Conservation (phyloP, 2,113 vertebrate species). For the Amphiprion ocellaris region DNA sequence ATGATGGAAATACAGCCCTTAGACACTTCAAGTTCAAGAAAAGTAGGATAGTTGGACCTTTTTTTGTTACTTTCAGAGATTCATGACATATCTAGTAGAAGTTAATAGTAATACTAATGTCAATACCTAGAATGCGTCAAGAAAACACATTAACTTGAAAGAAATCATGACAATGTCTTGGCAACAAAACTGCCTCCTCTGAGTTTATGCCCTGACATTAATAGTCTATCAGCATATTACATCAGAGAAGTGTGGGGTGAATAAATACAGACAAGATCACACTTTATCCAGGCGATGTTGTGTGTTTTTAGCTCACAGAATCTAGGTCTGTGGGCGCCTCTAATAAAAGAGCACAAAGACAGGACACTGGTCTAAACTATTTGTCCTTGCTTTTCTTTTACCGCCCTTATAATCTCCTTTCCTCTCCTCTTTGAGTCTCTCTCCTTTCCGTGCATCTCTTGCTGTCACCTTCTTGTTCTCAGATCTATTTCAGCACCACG, state of each 20-base stretch:
- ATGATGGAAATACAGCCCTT: neutral
- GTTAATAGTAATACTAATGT: too few species aligned
- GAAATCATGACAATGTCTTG: too few species aligned
- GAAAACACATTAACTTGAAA: too few species aligned
- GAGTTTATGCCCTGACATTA: neutral
- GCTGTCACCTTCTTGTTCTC: constrained; percentile 33
- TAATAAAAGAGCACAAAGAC: neutral
- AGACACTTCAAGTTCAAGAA: neutral
- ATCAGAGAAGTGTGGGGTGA: neutral
- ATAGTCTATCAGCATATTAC: neutral
- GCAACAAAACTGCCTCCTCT: neutral
- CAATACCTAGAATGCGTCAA: too few species aligned
- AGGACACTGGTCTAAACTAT: neutral
- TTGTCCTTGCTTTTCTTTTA: neutral
- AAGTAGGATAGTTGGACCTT: too few species aligned
- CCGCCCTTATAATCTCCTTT: neutral
- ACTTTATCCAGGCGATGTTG: too few species aligned
- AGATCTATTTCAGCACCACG: constrained; percentile 61
- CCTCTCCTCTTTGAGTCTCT: neutral
- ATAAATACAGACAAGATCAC: neutral
- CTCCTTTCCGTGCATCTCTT: constrained; percentile 1
- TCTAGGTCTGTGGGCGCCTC: neutral
- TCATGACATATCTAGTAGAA: neutral
- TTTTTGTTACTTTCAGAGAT: too few species aligned
- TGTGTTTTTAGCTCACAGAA: neutral